Evolutionary conservation across 2,113 vertebrate species (phyloP).

Genomic region (Oncorhynchus masou): DNA sequence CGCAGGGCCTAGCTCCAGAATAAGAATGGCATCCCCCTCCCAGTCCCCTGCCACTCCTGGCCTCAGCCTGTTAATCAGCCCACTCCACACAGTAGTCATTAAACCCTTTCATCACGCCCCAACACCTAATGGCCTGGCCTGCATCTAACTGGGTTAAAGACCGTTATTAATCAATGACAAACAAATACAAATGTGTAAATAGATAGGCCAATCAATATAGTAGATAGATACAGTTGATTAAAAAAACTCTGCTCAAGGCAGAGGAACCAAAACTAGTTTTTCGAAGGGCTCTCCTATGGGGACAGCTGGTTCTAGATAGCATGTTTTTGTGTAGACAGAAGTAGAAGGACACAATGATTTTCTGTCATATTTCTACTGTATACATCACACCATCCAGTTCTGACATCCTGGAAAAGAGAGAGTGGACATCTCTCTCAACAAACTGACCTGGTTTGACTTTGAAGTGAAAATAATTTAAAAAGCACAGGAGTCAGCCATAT

Average conservation of each 20-base stretch:
- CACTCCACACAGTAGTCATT: slow-evolving; percentile 69
- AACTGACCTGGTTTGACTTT: background rate
- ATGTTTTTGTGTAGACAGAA: no score
- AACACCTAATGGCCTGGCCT: slow-evolving; percentile 55
- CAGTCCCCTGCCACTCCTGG: slow-evolving; percentile 19
- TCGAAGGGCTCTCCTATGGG: no score
- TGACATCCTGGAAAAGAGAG: background rate
- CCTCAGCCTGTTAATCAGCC: slow-evolving; percentile 65
- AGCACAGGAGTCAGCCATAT: slow-evolving; percentile 48
- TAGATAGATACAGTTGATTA: background rate
- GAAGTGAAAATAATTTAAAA: slow-evolving; percentile 72
- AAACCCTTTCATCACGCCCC: slow-evolving; percentile 43
- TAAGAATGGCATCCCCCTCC: background rate
- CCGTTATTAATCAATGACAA: slow-evolving; percentile 22
- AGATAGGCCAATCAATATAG: no score
- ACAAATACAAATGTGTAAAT: background rate
- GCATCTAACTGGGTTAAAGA: slow-evolving; percentile 33
- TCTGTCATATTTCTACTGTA: background rate
- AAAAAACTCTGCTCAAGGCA: background rate
- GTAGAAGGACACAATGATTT: background rate
- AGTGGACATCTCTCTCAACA: background rate
- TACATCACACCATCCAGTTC: background rate
- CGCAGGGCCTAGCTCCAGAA: background rate
- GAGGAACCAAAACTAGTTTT: no score
- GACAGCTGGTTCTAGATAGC: no score